Evolutionary conservation across 2,797 vertebrate genomes (phyloP), one percentile per base, ranked within the genome.

Genomic region (Capromys pilorides): DNA sequence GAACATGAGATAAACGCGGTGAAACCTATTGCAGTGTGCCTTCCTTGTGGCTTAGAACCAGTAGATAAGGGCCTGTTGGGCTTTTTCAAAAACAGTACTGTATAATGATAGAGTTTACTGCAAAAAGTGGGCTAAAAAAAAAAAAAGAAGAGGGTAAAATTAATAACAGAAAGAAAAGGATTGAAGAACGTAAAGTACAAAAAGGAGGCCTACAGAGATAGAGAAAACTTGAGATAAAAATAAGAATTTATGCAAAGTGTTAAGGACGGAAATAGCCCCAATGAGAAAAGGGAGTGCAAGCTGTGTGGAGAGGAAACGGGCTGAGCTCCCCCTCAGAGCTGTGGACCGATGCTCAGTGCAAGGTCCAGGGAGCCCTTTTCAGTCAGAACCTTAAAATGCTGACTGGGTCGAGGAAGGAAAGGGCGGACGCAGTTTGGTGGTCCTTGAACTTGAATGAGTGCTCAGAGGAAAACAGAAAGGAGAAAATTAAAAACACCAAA

Each of bases 221-320:
- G 64, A 86, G 31, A 69, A 16, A 57, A 57, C 21, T 31, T 78
- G 88, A 84, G 19, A 41, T 75, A 80, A 93, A 90, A 90, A 88
- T 69, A 71, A 16, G 2, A 85, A 67, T 88, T 91, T 83, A n/a
- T 66, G 36, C 62, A 24, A 67, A 80, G 24, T 9, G 1, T 62
- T 51, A 12, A 33, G 66, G 57, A 66, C 71, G 49, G 71, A 13
- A 75, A 73, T 86, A 73, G 82, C 31, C 59, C 69, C 69, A 95
- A 79, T 18, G 31, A 36, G 33, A 92, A 88, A 77, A 1, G 45
- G 19, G 73, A 7, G 31, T 82, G 26, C 11, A 45, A 21, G 9
- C 45, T 36, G 22, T 64, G 67, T 77, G 39, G 39, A 88, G 81
- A 95, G 51, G 54, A 66, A 93, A 82, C 21, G 36, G n/a, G 1